Conservation (phyloP, 2,113 vertebrate genomes). For the Phyllostomus discolor region DNA sequence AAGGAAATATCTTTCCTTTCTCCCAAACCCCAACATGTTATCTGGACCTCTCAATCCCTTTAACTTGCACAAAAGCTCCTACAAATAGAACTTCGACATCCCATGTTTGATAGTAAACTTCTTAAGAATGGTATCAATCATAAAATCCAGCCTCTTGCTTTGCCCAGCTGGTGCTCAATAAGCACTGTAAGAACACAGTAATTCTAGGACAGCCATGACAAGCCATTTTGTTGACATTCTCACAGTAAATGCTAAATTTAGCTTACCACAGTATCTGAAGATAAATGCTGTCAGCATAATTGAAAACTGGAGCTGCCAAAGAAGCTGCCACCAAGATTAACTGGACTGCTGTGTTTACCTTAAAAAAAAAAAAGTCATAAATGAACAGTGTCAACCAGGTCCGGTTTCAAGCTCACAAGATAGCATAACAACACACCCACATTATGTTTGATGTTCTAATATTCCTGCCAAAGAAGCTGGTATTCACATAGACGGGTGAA, state of each 20-base stretch:
- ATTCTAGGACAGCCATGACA: neutral
- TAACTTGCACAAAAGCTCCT: neutral
- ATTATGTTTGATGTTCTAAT: neutral
- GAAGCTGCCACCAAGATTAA: slow-evolving; percentile 94
- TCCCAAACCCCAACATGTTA: neutral
- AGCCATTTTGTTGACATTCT: neutral
- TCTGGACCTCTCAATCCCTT: neutral
- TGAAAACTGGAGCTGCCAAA: slow-evolving; percentile 95
- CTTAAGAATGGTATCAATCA: neutral
- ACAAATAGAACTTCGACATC: neutral
- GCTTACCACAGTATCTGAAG: slow-evolving; percentile 94
- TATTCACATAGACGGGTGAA: neutral
- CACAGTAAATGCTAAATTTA: neutral
- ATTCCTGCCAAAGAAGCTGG: neutral
- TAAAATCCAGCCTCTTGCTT: neutral
- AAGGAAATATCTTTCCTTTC: neutral
- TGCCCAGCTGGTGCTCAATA: neutral
- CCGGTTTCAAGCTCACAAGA: neutral
- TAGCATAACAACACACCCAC: neutral
- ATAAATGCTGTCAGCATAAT: slow-evolving; percentile 92
- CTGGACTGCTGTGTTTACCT: slow-evolving; percentile 97
- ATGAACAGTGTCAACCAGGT: neutral
- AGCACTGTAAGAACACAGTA: neutral
- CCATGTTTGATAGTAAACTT: neutral
- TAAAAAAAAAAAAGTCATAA: slow-evolving; percentile 13